These are phyloP conservation scores for Pterophyllum scalare DNA, from an alignment of 2,113 vertebrate genomes.

Conservation along the genomic window DNA sequence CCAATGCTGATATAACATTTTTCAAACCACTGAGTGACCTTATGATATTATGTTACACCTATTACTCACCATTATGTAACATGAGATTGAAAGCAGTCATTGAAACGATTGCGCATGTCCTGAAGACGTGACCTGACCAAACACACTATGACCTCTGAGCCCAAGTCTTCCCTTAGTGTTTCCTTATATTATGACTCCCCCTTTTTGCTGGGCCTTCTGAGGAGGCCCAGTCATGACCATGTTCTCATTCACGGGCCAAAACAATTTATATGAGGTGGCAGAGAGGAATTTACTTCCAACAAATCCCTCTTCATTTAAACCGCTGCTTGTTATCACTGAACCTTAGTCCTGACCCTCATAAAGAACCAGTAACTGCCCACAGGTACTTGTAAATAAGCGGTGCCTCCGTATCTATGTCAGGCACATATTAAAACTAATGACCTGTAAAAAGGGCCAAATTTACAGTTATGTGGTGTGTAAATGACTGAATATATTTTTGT, in stretches of 20 bases:
- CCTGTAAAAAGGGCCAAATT: slow-evolving; percentile 28
- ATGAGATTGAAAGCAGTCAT: slow-evolving; percentile 54
- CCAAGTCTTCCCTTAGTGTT: slow-evolving; percentile 29
- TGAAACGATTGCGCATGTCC: slow-evolving; percentile 47
- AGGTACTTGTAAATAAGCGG: slow-evolving; percentile 66
- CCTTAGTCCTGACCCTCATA: slow-evolving; percentile 64
- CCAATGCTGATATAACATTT: slow-evolving; percentile 37
- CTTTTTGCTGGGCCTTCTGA: slow-evolving; percentile 42
- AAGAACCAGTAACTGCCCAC: slow-evolving; percentile 64
- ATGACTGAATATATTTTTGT: neutral
- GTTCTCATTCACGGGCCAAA: slow-evolving; percentile 66
- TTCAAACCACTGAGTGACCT: slow-evolving; percentile 37
- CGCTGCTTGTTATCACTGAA: slow-evolving; percentile 79
- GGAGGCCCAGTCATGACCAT: slow-evolving; percentile 50
- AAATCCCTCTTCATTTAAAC: slow-evolving; percentile 72
- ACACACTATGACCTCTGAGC: slow-evolving; percentile 64
- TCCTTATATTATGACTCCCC: slow-evolving; percentile 47
- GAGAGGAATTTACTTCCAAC: slow-evolving; percentile 80
- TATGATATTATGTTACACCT: slow-evolving; percentile 54
- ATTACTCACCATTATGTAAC: slow-evolving; percentile 59
- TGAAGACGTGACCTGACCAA: slow-evolving; percentile 62
- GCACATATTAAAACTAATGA: slow-evolving; percentile 44
- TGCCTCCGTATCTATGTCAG: slow-evolving; percentile 48
- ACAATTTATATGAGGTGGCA: slow-evolving; percentile 80
- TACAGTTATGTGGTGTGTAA: slow-evolving; percentile 12